Conservation (phyloP, 1,140 invertebrate genomes). For the Reticulitermes speratus region DNA sequence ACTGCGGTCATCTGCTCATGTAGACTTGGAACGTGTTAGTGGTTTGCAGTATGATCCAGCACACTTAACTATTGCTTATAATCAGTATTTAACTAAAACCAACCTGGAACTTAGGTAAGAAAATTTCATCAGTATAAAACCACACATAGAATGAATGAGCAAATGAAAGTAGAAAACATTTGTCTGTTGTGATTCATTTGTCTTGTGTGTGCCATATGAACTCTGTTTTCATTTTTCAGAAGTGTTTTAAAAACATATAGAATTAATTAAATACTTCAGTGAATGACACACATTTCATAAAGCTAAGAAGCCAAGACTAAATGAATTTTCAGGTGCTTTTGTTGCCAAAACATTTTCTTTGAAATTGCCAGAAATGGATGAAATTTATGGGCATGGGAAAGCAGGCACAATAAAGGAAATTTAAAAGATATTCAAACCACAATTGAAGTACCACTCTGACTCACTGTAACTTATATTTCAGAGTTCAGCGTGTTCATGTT, state of each 20-base stretch:
- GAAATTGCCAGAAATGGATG: too few relatives aligned
- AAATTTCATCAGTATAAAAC: neutral
- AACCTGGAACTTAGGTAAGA: conserved; percentile 34
- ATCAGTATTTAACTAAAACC: conserved; percentile 32
- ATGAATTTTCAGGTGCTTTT: too few relatives aligned
- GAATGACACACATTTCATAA: neutral
- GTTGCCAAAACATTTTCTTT: too few relatives aligned
- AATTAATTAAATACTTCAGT: neutral
- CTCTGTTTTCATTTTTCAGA: neutral
- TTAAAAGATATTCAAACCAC: too few relatives aligned
- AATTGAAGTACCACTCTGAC: too few relatives aligned
- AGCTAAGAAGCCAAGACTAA: neutral
- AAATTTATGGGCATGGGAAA: too few relatives aligned
- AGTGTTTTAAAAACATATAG: neutral
- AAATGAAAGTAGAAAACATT: neutral
- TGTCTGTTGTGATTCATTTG: neutral
- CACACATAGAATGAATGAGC: too few relatives aligned
- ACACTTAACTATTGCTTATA: conserved; percentile 27
- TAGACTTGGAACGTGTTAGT: conserved; percentile 33
- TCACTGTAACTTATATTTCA: conserved; percentile 20
- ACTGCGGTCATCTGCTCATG: conserved; percentile 35
- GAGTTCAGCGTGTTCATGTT: conserved; percentile 30
- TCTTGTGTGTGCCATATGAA: neutral
- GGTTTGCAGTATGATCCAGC: conserved; percentile 20
- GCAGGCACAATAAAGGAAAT: too few relatives aligned